Conservation (phyloP, 1,140 invertebrate genomes). For the Anthonomus grandis region DNA sequence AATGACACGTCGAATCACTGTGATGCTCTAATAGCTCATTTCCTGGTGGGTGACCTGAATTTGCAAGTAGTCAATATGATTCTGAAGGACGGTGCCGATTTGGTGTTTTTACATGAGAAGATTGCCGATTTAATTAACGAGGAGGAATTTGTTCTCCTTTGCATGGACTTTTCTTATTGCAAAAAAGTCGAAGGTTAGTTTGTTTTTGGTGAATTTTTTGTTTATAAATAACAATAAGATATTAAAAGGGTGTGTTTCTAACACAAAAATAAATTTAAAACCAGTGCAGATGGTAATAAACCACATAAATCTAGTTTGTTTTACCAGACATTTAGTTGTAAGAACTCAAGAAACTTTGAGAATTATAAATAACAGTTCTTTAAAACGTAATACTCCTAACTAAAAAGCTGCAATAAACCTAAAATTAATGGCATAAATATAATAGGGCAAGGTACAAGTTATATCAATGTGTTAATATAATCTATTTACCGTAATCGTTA, state of each 20-base stretch:
- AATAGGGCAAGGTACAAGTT: too few species aligned
- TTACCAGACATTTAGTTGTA: neutral
- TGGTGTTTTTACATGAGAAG: constrained; percentile 32
- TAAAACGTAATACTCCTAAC: too few species aligned
- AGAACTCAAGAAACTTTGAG: neutral
- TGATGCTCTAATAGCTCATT: constrained; percentile 30
- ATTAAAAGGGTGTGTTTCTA: neutral
- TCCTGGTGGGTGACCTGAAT: constrained; percentile 31
- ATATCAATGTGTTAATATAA: too few species aligned
- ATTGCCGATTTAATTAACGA: constrained; percentile 32
- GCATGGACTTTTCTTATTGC: constrained; percentile 37
- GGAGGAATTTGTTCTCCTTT: constrained; percentile 32
- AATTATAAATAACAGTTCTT: too few species aligned
- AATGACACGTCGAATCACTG: constrained; percentile 28
- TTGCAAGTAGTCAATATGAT: constrained; percentile 37
- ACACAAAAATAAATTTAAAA: neutral
- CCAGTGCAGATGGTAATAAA: neutral
- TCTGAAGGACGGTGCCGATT: constrained; percentile 27
- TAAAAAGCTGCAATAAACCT: too few species aligned
- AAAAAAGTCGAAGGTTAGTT: constrained; percentile 12
- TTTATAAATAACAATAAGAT: neutral
- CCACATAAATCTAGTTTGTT: neutral
- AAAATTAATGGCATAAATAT: too few species aligned
- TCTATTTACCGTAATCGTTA: too few species aligned
- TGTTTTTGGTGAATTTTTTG: too few species aligned